These are phyloP conservation scores for Hyla sarda DNA, from an alignment of 2,113 vertebrate species.

Conservation along the genomic window DNA sequence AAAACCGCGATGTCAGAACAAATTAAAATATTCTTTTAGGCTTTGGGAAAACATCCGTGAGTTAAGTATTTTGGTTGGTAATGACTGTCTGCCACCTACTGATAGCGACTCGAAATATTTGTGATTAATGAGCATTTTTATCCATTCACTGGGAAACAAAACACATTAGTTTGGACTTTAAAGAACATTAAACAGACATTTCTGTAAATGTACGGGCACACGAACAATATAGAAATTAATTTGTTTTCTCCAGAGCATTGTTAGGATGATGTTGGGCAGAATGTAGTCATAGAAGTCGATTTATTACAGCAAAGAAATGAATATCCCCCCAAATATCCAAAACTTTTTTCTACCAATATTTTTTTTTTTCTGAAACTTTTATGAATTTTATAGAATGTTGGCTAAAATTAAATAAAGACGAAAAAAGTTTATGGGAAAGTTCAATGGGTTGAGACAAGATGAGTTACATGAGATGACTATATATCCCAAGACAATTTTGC, in stretches of 20 bases:
- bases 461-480: too few relatives aligned
- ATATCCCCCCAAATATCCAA: background rate
- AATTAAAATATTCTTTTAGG: conserved; percentile 27
- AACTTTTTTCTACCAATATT: background rate
- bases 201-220: conserved; percentile 31
- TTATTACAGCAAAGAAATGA: background rate
- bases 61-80: conserved; percentile 42
- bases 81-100: conserved; percentile 49
- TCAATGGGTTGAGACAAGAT: background rate
- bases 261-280: conserved; percentile 9
- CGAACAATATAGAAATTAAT: conserved; percentile 35
- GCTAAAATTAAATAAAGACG: background rate
- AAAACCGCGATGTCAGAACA: conserved; percentile 40
- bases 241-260: conserved; percentile 18
- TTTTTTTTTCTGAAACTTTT: background rate
- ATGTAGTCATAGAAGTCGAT: conserved; percentile 11
- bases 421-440: background rate
- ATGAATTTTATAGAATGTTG: background rate
- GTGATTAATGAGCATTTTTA: conserved; percentile 37
- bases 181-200: conserved; percentile 40
- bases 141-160: conserved; percentile 29
- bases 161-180: conserved; percentile 48
- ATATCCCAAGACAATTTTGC: too few relatives aligned
- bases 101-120: conserved; percentile 44
- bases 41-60: conserved; percentile 8